These are phyloP conservation scores for Limnodromus scolopaceus DNA, from an alignment of 2,797 vertebrate genomes.

Conservation along the genomic window DNA sequence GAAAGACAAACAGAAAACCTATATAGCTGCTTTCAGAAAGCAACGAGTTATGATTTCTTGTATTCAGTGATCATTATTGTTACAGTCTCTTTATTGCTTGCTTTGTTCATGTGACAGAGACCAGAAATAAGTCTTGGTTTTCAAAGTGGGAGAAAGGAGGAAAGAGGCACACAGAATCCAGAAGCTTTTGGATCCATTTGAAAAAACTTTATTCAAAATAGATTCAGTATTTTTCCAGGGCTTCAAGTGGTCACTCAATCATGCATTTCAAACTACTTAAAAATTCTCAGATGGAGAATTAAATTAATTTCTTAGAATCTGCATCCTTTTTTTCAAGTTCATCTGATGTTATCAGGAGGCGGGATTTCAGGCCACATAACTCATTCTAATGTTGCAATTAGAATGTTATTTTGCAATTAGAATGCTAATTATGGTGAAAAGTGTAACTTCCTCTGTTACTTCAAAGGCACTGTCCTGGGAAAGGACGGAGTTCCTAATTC, in stretches of 20 bases:
- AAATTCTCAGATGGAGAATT: background rate
- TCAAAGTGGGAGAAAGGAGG: background rate
- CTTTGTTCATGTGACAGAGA: background rate
- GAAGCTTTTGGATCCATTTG: background rate
- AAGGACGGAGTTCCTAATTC: background rate
- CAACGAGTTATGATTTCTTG: rapidly evolving
- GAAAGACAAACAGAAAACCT: background rate
- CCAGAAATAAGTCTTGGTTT: background rate
- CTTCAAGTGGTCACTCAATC: background rate
- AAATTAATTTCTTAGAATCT: background rate
- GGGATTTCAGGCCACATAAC: background rate
- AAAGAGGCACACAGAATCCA: background rate
- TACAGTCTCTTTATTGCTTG: background rate
- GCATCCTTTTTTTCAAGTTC: background rate
- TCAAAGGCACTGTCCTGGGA: background rate
- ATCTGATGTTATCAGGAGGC: background rate
- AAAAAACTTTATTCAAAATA: background rate
- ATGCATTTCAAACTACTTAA: background rate
- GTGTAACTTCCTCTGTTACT: background rate
- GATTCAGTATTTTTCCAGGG: background rate
- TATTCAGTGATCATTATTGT: background rate
- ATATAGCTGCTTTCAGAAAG: background rate
- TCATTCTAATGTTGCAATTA: background rate
- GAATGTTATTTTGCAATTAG: background rate
- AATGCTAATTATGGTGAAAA: background rate